A percentile compares a stretch with the other conserved stretches of the same genome.
phyloP scores from a whole-genome alignment of 2,888 invertebrate species.

The Sabatieria punctata region DNA sequence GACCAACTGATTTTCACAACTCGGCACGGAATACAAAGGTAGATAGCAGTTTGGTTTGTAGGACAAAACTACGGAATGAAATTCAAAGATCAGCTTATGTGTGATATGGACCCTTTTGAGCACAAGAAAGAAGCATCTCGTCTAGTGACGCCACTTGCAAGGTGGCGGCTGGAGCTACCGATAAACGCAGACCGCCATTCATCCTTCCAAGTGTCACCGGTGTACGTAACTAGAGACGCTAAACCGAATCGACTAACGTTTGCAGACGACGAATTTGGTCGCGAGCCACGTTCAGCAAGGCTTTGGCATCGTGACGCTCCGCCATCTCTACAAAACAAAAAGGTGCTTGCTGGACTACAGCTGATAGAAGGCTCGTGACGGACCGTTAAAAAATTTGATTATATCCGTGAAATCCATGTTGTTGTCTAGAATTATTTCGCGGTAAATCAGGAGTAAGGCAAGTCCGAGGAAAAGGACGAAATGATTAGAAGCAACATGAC shows the following conservation, averaged over 20 bases:
- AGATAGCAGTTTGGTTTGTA: no score
- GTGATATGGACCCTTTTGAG: no score
- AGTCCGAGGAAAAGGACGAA: slow-evolving; percentile 83
- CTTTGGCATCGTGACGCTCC: slow-evolving; percentile 69
- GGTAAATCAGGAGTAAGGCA: slow-evolving; percentile 72
- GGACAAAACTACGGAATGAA: no score
- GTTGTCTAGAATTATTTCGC: slow-evolving; percentile 82
- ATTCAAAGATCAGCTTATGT: no score
- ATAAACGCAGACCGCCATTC: no score
- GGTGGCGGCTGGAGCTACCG: no score
- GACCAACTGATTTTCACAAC: no score
- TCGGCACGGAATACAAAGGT: no score
- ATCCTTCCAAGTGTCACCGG: no score
- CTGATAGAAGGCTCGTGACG: slow-evolving; percentile 17
- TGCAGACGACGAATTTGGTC: slow-evolving; percentile 73
- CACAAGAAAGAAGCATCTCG: no score
- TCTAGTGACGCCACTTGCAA: no score
- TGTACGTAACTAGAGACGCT: no score
- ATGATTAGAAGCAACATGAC: slow-evolving; percentile 63
- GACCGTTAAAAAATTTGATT: slow-evolving; percentile 93
- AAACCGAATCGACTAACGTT: slow-evolving; percentile 66
- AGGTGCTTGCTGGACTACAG: background rate
- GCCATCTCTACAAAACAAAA: slow-evolving; percentile 66
- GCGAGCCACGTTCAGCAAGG: slow-evolving; percentile 61
- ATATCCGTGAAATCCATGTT: slow-evolving; percentile 96